phyloP scores from a whole-genome alignment of 1,140 invertebrate genomes.

The Papilio polyxenes region DNA sequence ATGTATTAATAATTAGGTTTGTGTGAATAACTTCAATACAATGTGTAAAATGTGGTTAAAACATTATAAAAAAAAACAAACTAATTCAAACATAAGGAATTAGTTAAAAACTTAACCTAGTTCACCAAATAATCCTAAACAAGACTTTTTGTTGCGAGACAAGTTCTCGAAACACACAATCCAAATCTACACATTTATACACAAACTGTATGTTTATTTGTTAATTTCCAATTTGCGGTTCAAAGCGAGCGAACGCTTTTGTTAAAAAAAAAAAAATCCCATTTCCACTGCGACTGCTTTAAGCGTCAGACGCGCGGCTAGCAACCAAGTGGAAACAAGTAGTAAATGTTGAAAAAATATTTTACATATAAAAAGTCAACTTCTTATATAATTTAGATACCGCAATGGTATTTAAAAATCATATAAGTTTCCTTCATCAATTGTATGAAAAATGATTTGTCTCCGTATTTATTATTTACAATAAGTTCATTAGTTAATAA shows the following conservation, averaged over 20 bases:
- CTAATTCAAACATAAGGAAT: neutral
- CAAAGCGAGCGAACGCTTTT: no score
- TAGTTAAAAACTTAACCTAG: neutral
- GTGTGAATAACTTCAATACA: neutral
- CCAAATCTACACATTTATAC: no score
- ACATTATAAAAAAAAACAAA: neutral
- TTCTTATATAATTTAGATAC: no score
- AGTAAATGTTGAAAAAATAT: no score
- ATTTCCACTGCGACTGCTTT: no score
- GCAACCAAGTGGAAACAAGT: no score
- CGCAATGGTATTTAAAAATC: neutral
- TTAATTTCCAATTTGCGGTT: no score
- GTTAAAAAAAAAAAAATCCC: no score
- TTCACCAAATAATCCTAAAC: neutral
- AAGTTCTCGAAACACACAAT: neutral
- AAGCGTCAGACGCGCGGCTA: no score
- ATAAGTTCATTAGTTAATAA: neutral
- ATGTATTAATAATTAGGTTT: neutral
- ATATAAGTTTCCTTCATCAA: neutral
- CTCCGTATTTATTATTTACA: constrained; percentile 16
- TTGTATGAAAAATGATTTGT: neutral
- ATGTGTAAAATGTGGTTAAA: neutral
- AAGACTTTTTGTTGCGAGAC: neutral
- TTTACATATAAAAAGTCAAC: no score
- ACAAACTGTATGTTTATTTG: no score